These are phyloP conservation scores for Urosaurus nigricauda DNA, from an alignment of 2,797 vertebrate genomes.

Conservation along the genomic window DNA sequence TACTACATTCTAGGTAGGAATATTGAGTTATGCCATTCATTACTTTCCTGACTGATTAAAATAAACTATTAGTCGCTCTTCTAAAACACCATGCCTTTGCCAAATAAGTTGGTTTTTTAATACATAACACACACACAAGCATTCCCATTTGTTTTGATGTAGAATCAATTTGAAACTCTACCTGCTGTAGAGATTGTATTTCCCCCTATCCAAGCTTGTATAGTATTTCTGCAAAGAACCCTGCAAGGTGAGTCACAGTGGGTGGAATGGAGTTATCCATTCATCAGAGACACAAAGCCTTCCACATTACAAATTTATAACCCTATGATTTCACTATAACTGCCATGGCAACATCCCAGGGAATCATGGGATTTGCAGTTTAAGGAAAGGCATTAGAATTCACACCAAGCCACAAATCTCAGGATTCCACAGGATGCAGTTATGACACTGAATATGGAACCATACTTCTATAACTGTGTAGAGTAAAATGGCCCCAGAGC, in stretches of 20 bases:
- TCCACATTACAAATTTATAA: too few species aligned
- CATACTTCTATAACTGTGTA: too few species aligned
- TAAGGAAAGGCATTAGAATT: too few species aligned
- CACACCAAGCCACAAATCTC: too few species aligned
- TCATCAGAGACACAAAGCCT: not conserved
- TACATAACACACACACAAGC: not conserved
- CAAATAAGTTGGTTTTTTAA: slow-evolving; percentile 47
- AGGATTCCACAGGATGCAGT: too few species aligned
- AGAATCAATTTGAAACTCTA: not conserved
- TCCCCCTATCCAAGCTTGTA: not conserved
- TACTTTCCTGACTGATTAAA: not conserved
- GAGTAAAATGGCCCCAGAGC: too few species aligned
- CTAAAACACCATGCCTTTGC: not conserved
- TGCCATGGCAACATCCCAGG: too few species aligned
- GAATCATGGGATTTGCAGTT: too few species aligned
- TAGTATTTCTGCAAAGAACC: not conserved
- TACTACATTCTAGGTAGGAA: not conserved
- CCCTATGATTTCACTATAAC: too few species aligned
- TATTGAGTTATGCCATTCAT: not conserved
- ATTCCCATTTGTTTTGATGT: not conserved
- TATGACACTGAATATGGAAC: too few species aligned
- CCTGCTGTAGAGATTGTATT: not conserved
- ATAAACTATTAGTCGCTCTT: not conserved
- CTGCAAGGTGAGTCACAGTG: not conserved
- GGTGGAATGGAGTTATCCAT: not conserved